phyloP scores from a whole-genome alignment of 2,888 invertebrate genomes.

The Leptinotarsa haldemani region DNA sequence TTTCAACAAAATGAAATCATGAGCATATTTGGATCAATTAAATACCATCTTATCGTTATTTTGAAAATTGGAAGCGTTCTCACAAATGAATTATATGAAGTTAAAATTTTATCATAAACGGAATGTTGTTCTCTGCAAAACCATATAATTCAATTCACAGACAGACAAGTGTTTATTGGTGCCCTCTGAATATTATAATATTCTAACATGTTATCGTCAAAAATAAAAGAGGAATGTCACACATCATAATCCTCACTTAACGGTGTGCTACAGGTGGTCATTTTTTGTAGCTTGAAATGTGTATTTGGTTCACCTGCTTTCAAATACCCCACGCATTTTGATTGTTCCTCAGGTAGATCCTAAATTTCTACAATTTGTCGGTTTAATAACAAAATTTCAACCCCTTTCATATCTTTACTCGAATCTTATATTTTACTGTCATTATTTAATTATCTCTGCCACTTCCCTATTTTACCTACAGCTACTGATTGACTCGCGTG shows the following conservation, averaged over 20 bases:
- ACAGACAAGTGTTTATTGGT: too few relatives aligned
- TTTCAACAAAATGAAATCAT: too few relatives aligned
- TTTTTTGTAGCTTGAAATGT: slow-evolving; percentile 21
- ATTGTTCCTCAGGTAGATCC: slow-evolving; percentile 24
- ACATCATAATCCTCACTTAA: slow-evolving; percentile 3
- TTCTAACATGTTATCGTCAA: neutral
- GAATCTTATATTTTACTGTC: slow-evolving; percentile 21
- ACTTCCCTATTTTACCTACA: neutral
- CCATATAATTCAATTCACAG: too few relatives aligned
- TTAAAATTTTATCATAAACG: too few relatives aligned
- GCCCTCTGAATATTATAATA: neutral
- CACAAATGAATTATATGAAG: too few relatives aligned
- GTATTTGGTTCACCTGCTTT: slow-evolving; percentile 20
- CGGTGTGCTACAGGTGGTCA: slow-evolving; percentile 23
- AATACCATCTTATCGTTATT: too few relatives aligned
- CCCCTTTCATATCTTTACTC: slow-evolving; percentile 17
- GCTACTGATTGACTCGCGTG: slow-evolving; percentile 15
- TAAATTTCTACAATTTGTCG: slow-evolving; percentile 33
- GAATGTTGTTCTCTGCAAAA: too few relatives aligned
- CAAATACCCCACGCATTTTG: slow-evolving; percentile 32
- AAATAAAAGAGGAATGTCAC: slow-evolving; percentile 9
- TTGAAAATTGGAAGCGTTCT: too few relatives aligned
- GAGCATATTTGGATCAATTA: too few relatives aligned
- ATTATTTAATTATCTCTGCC: slow-evolving; percentile 25
- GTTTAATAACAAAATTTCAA: slow-evolving; percentile 30